Base-by-base conservation (phyloP, 2,888 invertebrate species). In the Dioctria rufipes region DNA sequence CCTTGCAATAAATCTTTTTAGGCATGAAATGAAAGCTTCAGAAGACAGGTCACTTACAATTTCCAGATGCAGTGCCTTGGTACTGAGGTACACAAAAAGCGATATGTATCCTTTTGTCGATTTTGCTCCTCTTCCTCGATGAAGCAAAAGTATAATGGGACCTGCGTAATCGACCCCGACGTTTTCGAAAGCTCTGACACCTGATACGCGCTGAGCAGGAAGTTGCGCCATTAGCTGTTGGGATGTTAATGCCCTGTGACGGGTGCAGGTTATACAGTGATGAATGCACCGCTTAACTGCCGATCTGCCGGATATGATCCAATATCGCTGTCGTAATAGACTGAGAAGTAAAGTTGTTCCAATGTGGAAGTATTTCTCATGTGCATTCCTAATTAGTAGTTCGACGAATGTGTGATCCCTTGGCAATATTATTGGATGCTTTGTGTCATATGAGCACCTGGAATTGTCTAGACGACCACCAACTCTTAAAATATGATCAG, bases 141-240 rank as follows among this genome's bases (percentile, higher is more conserved):
- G 37, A n/a, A 5, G 11, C 3, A 40, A 4, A 3, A 71, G 37
- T 6, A 40, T 3, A 8, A 71, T 2, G 3, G 77, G 77, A n/a
- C 77, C 77, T 3, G 77, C 77, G n/a, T 43, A 77, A 49, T 77
- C 77, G 9, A 77, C 49, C 2, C 77, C 77, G 2, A 25, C 25
- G 25, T 25, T 6, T 43, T 6, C 6, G 13, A 77, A 77, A 2
- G 63, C 5, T 39, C 54, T n/a, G 3, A 6, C 1, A 6, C 43
- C 43, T 11, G 3, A 13, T 3, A 25, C 5, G 4, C 63, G 4
- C 2, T 2, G 3, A 9, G 9, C 9, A 8, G 77, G 77, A 8
- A 77, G 58, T n/a, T 77, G 8, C 8, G 37, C 77, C 77, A 77
- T 63, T 1, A 77, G 5, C 43, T 77, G 77, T 13, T 77, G 42